Evolutionary conservation across 2,888 invertebrate species (phyloP).

Genomic region (Toxonevra muliebris): DNA sequence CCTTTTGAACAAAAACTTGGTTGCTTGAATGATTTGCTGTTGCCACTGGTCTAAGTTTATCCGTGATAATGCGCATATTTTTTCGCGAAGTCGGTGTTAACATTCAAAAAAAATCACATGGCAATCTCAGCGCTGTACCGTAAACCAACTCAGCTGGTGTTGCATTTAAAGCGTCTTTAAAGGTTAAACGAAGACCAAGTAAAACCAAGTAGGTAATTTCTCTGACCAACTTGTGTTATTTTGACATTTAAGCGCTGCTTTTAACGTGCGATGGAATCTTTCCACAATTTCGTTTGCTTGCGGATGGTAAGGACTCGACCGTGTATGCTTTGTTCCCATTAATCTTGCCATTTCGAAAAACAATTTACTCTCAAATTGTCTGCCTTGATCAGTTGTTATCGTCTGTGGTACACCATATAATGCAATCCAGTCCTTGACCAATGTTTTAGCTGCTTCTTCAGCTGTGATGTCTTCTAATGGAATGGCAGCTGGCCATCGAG

Average conservation of each 20-base stretch:
- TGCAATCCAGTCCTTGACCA: constrained; percentile 3
- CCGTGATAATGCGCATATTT: too few species aligned
- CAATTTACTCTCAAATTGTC: constrained; percentile 1
- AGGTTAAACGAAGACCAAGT: constrained; percentile 25
- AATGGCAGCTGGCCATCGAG: constrained; percentile 4
- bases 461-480: constrained; percentile 8
- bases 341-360: constrained; percentile 31
- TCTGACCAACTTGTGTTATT: constrained; percentile 19
- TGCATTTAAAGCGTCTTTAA: constrained; percentile 1
- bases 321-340: background rate
- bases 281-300: constrained; percentile 3
- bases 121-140: background rate
- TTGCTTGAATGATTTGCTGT: background rate
- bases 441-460: constrained; percentile 2
- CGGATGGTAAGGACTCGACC: constrained; percentile 1
- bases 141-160: constrained; percentile 9
- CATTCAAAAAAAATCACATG: background rate
- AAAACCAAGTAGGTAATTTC: constrained; percentile 15
- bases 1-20: constrained; percentile 2
- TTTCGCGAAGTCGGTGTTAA: too few species aligned
- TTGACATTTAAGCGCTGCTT: constrained; percentile 26
- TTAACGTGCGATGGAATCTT: background rate
- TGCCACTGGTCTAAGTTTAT: background rate
- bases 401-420: constrained; percentile 4
- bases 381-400: constrained; percentile 7